Percentiles rank a stretch among this genome's conserved stretches.
These are phyloP conservation scores for Leucopternis melanops DNA, from an alignment of 2,113 vertebrate genomes.

Conservation along the genomic window DNA sequence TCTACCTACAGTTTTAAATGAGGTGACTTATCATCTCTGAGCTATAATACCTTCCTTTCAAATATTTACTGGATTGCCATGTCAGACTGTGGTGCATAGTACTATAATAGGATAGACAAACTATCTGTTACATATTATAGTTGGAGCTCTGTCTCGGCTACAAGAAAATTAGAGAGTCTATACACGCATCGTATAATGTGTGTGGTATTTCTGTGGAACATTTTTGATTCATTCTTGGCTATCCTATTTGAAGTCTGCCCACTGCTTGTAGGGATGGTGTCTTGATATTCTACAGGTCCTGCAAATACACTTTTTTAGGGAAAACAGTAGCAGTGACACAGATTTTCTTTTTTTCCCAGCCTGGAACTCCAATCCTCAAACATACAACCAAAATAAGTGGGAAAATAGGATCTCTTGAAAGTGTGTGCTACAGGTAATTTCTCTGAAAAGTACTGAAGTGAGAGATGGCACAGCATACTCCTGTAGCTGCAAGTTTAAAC, in stretches of 20 bases:
- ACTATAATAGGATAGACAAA: not conserved
- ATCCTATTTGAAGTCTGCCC: not conserved
- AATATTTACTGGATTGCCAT: not conserved
- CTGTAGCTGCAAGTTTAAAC: not conserved
- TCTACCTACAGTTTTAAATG: not conserved
- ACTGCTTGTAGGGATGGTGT: not conserved
- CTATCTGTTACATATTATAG: not conserved
- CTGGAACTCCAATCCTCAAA: not conserved
- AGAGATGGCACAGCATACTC: not conserved
- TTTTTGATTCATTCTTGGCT: not conserved
- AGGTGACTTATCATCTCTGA: not conserved
- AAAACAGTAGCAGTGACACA: not conserved
- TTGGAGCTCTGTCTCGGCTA: not conserved
- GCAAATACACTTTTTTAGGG: not conserved
- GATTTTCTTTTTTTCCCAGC: not conserved
- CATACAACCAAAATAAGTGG: not conserved
- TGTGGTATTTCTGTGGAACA: not conserved
- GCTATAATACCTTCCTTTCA: not conserved
- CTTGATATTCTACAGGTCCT: not conserved
- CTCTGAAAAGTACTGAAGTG: not conserved
- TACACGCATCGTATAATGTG: rapidly evolving
- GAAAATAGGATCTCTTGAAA: not conserved
- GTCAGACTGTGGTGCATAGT: not conserved
- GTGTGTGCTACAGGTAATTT: not conserved
- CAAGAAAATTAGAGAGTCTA: not conserved